These are phyloP conservation scores for Hypocryptadius cinnamomeus DNA, from an alignment of 2,113 vertebrate genomes.

Conservation along the genomic window DNA sequence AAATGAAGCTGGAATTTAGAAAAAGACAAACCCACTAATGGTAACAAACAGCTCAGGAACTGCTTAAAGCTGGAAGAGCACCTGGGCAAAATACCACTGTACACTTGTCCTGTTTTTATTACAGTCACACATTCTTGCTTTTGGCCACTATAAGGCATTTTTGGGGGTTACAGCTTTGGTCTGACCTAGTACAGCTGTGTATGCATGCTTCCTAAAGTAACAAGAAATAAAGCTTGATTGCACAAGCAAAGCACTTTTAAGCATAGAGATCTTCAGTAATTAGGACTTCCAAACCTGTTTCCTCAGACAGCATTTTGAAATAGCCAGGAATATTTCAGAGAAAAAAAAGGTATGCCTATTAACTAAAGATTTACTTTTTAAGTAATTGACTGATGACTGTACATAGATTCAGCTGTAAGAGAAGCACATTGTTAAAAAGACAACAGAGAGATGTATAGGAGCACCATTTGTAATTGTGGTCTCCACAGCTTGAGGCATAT, in stretches of 20 bases:
- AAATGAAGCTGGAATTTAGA: not conserved
- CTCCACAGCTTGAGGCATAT: not conserved
- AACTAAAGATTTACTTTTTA: not conserved
- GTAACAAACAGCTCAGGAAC: not conserved
- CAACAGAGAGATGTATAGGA: not conserved
- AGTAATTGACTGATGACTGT: not conserved
- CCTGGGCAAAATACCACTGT: not conserved
- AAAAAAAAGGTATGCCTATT: not conserved
- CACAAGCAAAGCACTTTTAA: not conserved
- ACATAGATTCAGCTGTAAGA: not conserved
- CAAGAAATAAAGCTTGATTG: not conserved
- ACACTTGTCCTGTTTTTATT: not conserved
- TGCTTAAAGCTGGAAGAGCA: not conserved
- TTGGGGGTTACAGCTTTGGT: not conserved
- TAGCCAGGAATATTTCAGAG: not conserved
- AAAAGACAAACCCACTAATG: not conserved
- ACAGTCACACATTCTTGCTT: not conserved
- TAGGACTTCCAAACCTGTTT: not conserved
- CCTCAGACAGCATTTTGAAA: not conserved
- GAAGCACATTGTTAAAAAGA: not conserved
- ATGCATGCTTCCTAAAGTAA: not conserved
- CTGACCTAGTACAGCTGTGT: not conserved
- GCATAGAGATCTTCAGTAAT: not conserved
- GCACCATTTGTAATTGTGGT: not conserved
- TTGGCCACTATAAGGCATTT: not conserved